A percentile compares a stretch with the other conserved stretches of the same genome.
These are phyloP conservation scores for Maccullochella peelii DNA, from an alignment of 2,113 vertebrate species.

Conservation along the genomic window DNA sequence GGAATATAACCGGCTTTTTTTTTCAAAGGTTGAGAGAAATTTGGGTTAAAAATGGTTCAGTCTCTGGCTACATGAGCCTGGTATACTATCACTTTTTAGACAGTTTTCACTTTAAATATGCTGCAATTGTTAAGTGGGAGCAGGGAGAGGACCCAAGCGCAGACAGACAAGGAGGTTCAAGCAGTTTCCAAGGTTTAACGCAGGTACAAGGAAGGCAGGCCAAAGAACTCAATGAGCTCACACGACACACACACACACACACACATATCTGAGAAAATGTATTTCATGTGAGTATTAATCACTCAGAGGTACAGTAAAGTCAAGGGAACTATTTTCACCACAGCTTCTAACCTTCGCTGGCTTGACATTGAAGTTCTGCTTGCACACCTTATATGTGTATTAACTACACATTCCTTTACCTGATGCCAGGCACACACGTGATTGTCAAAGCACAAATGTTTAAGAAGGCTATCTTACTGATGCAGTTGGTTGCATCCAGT, in stretches of 20 bases:
- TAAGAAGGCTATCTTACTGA: constrained; percentile 41
- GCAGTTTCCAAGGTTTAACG: too few relatives aligned
- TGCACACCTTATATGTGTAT: neutral
- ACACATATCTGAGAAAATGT: neutral
- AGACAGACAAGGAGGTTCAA: too few relatives aligned
- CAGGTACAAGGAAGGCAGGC: too few relatives aligned
- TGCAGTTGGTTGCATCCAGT: constrained; percentile 42
- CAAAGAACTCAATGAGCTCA: too few relatives aligned
- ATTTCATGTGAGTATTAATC: neutral
- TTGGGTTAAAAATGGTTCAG: neutral
- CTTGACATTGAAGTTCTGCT: neutral
- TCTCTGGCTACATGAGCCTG: neutral
- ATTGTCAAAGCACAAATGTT: constrained; percentile 27
- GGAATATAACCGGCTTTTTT: neutral
- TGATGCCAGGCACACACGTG: constrained; percentile 16
- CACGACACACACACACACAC: too few relatives aligned
- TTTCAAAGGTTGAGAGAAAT: neutral
- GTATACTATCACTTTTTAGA: neutral
- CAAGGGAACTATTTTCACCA: neutral
- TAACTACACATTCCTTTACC: neutral
- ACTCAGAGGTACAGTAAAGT: neutral
- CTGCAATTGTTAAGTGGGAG: too few relatives aligned
- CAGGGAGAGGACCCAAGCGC: too few relatives aligned
- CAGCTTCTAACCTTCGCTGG: neutral
- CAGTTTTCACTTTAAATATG: neutral